These are phyloP conservation scores for Volucella inflata DNA, from an alignment of 2,888 invertebrate species.

Conservation along the genomic window DNA sequence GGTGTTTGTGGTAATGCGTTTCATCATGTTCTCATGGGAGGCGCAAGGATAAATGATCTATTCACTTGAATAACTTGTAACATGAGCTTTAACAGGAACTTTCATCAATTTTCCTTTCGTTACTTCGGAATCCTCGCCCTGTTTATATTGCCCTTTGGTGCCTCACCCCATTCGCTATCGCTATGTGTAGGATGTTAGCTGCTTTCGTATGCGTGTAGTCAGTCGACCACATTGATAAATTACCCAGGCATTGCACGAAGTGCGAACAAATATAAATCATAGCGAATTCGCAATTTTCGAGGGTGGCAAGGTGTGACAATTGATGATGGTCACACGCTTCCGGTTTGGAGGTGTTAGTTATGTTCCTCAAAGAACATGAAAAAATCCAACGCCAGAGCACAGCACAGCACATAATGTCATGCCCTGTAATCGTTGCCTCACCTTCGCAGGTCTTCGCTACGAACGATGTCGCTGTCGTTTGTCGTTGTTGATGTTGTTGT, in stretches of 20 bases:
- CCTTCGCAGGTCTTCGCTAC: slow-evolving; percentile 29
- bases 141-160: slow-evolving; percentile 55
- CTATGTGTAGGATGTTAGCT: slow-evolving; percentile 46
- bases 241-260: slow-evolving; percentile 66
- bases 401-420: slow-evolving; percentile 49
- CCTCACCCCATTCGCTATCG: slow-evolving; percentile 57
- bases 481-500: slow-evolving; percentile 47
- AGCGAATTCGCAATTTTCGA: slow-evolving; percentile 72
- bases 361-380: slow-evolving; percentile 13
- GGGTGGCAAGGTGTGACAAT: slow-evolving; percentile 76
- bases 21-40: slow-evolving; percentile 69
- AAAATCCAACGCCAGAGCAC: slow-evolving; percentile 10
- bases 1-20: slow-evolving; percentile 67
- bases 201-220: slow-evolving; percentile 66
- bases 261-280: slow-evolving; percentile 74
- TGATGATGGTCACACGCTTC: slow-evolving; percentile 74
- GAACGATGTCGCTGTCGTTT: slow-evolving; percentile 12
- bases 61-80: slow-evolving; percentile 75
- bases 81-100: slow-evolving; percentile 70
- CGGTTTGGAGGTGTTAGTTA: slow-evolving; percentile 55
- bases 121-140: slow-evolving; percentile 36
- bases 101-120: slow-evolving; percentile 75
- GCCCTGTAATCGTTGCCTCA: slow-evolving; percentile 46
- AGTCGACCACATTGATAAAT: slow-evolving; percentile 72
- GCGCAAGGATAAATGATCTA: slow-evolving; percentile 75